These are phyloP conservation scores for Rhagologus leucostigma DNA, from an alignment of 2,113 vertebrate species.

Conservation along the genomic window DNA sequence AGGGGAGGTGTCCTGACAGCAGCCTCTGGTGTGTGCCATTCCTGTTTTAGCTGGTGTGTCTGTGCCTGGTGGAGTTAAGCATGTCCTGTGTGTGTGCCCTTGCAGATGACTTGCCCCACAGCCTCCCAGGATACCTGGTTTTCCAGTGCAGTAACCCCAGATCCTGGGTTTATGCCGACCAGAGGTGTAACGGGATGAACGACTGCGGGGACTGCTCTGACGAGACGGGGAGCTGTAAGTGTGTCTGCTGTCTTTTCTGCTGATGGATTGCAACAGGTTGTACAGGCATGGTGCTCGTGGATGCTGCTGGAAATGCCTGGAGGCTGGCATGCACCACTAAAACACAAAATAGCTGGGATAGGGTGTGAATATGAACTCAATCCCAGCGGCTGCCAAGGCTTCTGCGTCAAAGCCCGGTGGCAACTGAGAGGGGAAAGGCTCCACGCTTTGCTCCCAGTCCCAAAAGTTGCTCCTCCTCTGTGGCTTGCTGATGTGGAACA, in stretches of 20 bases:
- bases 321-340: background rate
- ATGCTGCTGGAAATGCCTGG: background rate
- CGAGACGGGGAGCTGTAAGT: slow-evolving; percentile 68
- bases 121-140: slow-evolving; percentile 69
- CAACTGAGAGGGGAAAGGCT: background rate
- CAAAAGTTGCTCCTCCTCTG: accelerated
- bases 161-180: slow-evolving; percentile 75
- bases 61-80: background rate
- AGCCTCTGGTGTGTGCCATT: background rate
- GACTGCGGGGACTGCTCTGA: slow-evolving; percentile 83
- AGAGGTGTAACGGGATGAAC: slow-evolving; percentile 71
- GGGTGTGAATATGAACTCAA: background rate
- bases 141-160: slow-evolving; percentile 66
- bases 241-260: background rate
- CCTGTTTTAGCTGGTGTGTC: accelerated
- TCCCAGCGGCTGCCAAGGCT: background rate
- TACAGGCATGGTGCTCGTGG: background rate
- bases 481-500: background rate
- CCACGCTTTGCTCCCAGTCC: background rate
- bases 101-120: slow-evolving; percentile 72
- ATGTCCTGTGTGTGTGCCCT: background rate
- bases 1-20: background rate
- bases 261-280: background rate
- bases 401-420: background rate
- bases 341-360: background rate